Evolutionary conservation across 2,888 invertebrate genomes (phyloP), one percentile per base, ranked within the genome.

Genomic region (Coelogynopora nodosa): DNA sequence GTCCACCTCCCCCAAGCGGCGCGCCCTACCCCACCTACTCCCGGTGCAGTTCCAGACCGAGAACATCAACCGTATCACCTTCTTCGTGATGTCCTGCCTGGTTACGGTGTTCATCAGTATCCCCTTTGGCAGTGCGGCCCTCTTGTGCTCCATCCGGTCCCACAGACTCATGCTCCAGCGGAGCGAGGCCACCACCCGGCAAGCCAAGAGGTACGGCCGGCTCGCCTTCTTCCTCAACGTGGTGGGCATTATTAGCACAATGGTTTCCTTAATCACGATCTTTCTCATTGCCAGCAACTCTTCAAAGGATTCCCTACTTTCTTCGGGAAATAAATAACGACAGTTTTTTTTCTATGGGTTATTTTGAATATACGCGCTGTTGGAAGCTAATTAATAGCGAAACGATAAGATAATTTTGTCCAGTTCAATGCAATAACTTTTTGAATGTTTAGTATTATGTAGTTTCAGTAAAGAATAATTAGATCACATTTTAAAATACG

Each of bases 61-160:
- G 67, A 85, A 85, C 80, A 85, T 85, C 28, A 85, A 85, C 82
- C 84, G 85, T 28, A 67, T 85, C 5, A 85, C 85, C n/a, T 85
- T 85, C 67, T 85, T 85, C 82, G 67, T 85, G 5, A 85, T 85
- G 85, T 85, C 85, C n/a, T 85, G 85, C 29, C 30, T 85, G 30
- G 85, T 85, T 29, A 67, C 74, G 13, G 67, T 85, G 5, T 85
- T 85, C 28, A 85, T 85, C n/a, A 67, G 28, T 27, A 74, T 85
- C n/a, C n/a, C 67, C 67, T 85, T 85, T 74, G 85, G 85, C 1
- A 28, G 29, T 27, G 10, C 30, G 13, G 85, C 85, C 23, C 30
- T 85, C 10, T 27, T 29, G 0, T 85, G 85, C 80, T 85, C 85
- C 2, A 85, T 85, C 1, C 49, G 67, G 23, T 67, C 85, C n/a